phyloP scores from a whole-genome alignment of 2,113 vertebrate genomes.

The Sisor rabdophorus region DNA sequence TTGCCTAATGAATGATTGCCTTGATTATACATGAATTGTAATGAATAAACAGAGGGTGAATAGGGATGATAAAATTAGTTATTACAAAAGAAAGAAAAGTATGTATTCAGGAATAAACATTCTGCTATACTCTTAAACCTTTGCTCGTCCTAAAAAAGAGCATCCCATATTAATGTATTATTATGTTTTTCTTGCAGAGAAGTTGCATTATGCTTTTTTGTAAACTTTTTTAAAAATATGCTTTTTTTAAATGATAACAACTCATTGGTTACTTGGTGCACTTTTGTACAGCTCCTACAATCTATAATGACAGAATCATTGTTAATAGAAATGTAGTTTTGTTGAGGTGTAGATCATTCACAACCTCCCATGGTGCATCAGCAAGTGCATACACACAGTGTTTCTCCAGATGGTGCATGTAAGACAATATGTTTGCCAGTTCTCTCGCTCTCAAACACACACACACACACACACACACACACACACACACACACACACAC shows the following conservation, averaged over 20 bases:
- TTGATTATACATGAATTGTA: constrained; percentile 49
- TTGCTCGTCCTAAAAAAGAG: constrained; percentile 15
- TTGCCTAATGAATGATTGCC: constrained; percentile 47
- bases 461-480: constrained; percentile 21
- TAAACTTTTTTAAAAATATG: neutral
- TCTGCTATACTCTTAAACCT: constrained; percentile 18
- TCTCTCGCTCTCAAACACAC: neutral
- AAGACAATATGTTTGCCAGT: constrained; percentile 50
- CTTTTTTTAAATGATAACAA: neutral
- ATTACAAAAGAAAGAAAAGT: constrained; percentile 45
- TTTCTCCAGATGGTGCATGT: constrained; percentile 71
- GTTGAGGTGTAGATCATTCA: constrained; percentile 45
- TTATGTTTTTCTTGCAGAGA: neutral
- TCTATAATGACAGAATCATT: constrained; percentile 29
- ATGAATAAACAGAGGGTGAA: constrained; percentile 52
- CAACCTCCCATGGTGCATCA: constrained; percentile 63
- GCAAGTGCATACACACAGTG: constrained; percentile 60
- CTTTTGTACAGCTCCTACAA: neutral
- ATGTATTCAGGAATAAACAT: constrained; percentile 41
- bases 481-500: constrained; percentile 35
- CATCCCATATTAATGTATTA: constrained; percentile 1
- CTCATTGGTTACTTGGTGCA: neutral
- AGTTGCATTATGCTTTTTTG: neutral
- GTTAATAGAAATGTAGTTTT: constrained; percentile 42
- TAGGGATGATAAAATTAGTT: constrained; percentile 49